These are phyloP conservation scores for Malurus leucopterus DNA, from an alignment of 2,797 vertebrate genomes.

Conservation along the genomic window DNA sequence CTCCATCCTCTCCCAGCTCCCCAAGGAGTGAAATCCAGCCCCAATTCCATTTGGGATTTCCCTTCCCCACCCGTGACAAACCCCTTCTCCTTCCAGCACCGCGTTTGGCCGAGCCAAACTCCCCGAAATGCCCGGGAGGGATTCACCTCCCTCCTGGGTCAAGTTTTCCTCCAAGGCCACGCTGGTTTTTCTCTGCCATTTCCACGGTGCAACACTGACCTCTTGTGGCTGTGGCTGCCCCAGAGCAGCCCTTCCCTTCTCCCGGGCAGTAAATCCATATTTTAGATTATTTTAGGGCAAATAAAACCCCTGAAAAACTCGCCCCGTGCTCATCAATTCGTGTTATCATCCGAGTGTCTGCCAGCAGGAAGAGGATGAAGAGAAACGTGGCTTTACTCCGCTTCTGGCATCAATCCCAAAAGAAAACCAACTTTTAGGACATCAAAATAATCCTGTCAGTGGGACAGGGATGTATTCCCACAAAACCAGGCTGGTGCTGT, in stretches of 20 bases:
- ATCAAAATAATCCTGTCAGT: background rate
- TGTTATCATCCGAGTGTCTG: fast-evolving
- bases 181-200: background rate
- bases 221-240: constrained; percentile 41
- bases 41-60: fast-evolving
- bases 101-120: background rate
- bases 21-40: background rate
- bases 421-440: background rate
- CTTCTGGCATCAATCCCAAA: background rate
- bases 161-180: constrained; percentile 17
- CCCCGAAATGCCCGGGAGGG: background rate
- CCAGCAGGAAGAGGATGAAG: background rate
- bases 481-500: background rate
- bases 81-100: background rate
- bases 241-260: background rate
- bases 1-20: background rate
- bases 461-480: background rate
- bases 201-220: constrained; percentile 65
- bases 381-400: fast-evolving
- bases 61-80: fast-evolving
- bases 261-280: fast-evolving
- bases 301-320: background rate
- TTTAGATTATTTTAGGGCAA: fast-evolving
- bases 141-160: background rate
- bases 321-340: fast-evolving